phyloP scores from a whole-genome alignment of 2,888 invertebrate species.

The Caenorhabditis uteleia region DNA sequence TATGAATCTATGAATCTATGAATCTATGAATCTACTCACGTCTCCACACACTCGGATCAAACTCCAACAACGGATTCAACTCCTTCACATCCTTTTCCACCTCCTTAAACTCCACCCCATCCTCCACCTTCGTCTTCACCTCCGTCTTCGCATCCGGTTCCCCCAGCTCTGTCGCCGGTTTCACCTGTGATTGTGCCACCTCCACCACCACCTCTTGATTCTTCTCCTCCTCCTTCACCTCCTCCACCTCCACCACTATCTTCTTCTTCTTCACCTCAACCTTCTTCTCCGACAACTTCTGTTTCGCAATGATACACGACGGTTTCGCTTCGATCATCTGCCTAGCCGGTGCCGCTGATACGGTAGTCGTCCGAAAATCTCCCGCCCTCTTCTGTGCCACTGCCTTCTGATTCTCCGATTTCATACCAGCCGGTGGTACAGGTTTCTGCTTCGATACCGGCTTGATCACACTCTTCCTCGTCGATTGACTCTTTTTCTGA shows the following conservation, averaged over 20 bases:
- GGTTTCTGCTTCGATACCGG: too few relatives aligned
- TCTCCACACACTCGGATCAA: too few relatives aligned
- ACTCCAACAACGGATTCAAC: neutral
- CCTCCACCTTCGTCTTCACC: neutral
- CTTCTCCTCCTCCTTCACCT: neutral
- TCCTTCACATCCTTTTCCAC: neutral
- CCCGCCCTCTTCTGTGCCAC: too few relatives aligned
- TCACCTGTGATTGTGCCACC: neutral
- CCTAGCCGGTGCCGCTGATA: slow-evolving; percentile 8
- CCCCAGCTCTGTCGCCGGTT: neutral
- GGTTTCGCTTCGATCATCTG: too few relatives aligned
- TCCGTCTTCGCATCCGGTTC: neutral
- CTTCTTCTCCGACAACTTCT: too few relatives aligned
- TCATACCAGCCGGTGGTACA: too few relatives aligned
- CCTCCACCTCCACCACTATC: neutral
- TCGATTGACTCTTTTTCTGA: too few relatives aligned
- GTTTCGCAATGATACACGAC: slow-evolving; percentile 11
- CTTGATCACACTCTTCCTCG: too few relatives aligned
- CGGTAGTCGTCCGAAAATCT: too few relatives aligned
- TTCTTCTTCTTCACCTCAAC: neutral
- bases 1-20: too few relatives aligned
- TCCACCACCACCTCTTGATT: neutral
- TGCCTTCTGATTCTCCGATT: too few relatives aligned
- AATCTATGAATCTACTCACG: too few relatives aligned
- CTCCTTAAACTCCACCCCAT: neutral